Percentiles rank a stretch among this genome's conserved stretches.
Evolutionary conservation across 1,140 invertebrate species (phyloP).

Genomic region (Bombus fervidus): DNA sequence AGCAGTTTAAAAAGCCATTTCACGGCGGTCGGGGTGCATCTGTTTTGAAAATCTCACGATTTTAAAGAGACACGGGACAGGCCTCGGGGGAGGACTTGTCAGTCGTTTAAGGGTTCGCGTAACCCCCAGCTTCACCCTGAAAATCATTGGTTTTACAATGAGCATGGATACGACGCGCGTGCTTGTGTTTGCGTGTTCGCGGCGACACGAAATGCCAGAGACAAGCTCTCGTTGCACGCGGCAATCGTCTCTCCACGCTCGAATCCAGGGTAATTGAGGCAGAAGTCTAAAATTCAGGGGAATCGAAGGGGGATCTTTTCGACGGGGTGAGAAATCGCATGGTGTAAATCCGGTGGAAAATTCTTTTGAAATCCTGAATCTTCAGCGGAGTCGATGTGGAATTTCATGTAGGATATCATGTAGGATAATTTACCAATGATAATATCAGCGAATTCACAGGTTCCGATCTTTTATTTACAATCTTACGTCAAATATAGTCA

Average conservation of each 20-base stretch:
- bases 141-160: slow-evolving; percentile 50
- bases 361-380: background rate
- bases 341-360: background rate
- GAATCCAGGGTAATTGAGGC: slow-evolving; percentile 15
- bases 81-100: slow-evolving; percentile 65
- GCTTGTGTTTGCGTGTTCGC: background rate
- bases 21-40: slow-evolving; percentile 73
- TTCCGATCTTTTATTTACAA: background rate
- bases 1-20: slow-evolving; percentile 79
- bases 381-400: background rate
- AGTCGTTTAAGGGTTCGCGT: slow-evolving; percentile 59
- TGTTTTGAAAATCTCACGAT: slow-evolving; percentile 74
- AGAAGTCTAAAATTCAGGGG: background rate
- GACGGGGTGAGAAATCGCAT: background rate
- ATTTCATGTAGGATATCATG: accelerated
- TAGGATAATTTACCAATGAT: background rate
- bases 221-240: background rate
- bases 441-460: background rate
- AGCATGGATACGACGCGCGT: background rate
- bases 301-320: background rate
- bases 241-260: slow-evolving; percentile 17
- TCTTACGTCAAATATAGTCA: too few species aligned
- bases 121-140: slow-evolving; percentile 27
- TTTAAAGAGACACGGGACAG: slow-evolving; percentile 61
- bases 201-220: slow-evolving; percentile 10